phyloP scores from a whole-genome alignment of 2,113 vertebrate species.

The Salvelinus namaycush region DNA sequence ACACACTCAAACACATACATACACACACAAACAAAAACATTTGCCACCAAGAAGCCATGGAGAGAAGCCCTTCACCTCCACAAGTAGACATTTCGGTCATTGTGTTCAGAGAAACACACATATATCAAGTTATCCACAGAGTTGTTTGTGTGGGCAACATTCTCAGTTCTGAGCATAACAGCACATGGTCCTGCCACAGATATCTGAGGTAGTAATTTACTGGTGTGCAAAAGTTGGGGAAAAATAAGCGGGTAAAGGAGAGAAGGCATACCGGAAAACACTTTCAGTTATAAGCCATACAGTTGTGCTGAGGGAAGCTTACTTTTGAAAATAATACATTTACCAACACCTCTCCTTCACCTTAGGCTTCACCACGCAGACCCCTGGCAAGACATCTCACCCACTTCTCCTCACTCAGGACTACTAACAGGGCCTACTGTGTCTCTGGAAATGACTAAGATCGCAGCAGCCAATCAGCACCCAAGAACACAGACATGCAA shows the following conservation, averaged over 20 bases:
- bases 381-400: constrained; percentile 6
- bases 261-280: neutral
- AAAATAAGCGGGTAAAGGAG: neutral
- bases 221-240: no score
- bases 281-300: no score
- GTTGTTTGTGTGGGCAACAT: no score
- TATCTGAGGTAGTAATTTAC: no score
- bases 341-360: neutral
- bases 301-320: no score
- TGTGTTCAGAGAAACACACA: constrained; percentile 22
- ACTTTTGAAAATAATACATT: neutral
- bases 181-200: no score
- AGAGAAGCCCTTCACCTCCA: no score
- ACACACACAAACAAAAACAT: no score
- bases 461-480: neutral
- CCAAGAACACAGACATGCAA: neutral
- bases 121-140: neutral
- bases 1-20: neutral
- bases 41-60: no score
- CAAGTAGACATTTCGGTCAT: neutral
- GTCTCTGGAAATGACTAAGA: constrained; percentile 3
- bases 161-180: no score
- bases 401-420: neutral
- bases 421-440: constrained; percentile 26
- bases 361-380: neutral